phyloP scores from a whole-genome alignment of 2,888 invertebrate genomes.

The Aproaerema taeniolella region DNA sequence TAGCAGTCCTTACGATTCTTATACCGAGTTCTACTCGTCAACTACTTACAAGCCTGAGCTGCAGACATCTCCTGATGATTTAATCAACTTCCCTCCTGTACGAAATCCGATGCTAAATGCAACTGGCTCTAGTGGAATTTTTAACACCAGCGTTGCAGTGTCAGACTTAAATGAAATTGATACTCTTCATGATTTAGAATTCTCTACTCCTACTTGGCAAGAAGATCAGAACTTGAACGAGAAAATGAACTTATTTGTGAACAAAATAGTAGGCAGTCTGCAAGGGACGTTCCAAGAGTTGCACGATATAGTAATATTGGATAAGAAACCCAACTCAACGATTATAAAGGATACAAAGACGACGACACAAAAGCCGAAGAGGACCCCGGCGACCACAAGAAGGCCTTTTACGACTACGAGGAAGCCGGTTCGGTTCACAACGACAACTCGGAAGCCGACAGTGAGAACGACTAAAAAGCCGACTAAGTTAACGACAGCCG shows the following conservation, averaged over 20 bases:
- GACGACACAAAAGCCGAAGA: conserved; percentile 65
- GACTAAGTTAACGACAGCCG: conserved; percentile 35
- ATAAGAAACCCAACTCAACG: conserved; percentile 62
- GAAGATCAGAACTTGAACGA: conserved; percentile 87
- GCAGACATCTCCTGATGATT: conserved; percentile 82
- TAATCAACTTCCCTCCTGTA: conserved; percentile 90
- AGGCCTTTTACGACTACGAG: conserved; percentile 61
- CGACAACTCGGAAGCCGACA: conserved; percentile 39
- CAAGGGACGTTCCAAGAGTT: conserved; percentile 90
- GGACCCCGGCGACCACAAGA: conserved; percentile 56
- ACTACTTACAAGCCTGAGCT: conserved; percentile 71
- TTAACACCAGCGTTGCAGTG: conserved; percentile 69
- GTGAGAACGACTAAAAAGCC: conserved; percentile 23
- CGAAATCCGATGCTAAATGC: conserved; percentile 89
- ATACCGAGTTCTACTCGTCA: conserved; percentile 43
- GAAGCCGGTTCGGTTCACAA: conserved; percentile 54
- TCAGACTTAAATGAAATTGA: conserved; percentile 70
- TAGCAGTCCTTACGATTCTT: conserved; percentile 34
- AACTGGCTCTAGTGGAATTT: conserved; percentile 73
- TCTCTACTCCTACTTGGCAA: conserved; percentile 85
- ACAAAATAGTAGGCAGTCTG: conserved; percentile 88
- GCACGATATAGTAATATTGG: conserved; percentile 83
- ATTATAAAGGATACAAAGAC: conserved; percentile 43
- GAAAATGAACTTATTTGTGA: conserved; percentile 89
- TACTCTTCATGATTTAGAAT: conserved; percentile 75